A percentile compares a stretch with the other conserved stretches of the same genome.
Evolutionary conservation across 2,888 invertebrate genomes (phyloP).

Genomic region (Eledona agricola): DNA sequence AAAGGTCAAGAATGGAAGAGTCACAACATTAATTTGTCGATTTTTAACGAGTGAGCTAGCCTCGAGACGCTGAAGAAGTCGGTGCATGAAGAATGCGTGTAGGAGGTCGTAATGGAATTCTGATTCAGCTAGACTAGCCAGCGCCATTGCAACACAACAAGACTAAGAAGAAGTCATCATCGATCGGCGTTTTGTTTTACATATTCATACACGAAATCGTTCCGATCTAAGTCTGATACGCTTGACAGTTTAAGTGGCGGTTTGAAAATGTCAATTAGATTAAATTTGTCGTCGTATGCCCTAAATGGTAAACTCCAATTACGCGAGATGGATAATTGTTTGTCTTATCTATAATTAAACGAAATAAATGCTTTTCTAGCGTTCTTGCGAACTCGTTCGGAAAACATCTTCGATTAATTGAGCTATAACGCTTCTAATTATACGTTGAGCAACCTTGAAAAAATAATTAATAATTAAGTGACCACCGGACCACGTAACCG

Average conservation of each 20-base stretch:
- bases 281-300: constrained; percentile 17
- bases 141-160: constrained; percentile 9
- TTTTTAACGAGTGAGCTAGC: constrained; percentile 20
- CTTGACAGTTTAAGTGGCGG: constrained; percentile 10
- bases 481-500: constrained; percentile 5
- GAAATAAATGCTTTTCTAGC: constrained; percentile 5
- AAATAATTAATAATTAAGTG: constrained; percentile 10
- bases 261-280: constrained; percentile 16
- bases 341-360: constrained; percentile 11
- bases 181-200: too few species aligned
- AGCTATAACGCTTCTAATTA: constrained; percentile 15
- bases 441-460: constrained; percentile 8
- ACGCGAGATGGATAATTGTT: constrained; percentile 12
- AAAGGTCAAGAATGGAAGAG: constrained; percentile 20
- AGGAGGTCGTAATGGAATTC: constrained; percentile 22
- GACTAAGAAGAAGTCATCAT: background rate
- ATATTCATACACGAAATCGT: too few species aligned
- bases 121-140: constrained; percentile 17
- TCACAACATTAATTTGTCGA: constrained; percentile 28
- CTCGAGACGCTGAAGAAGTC: constrained; percentile 14
- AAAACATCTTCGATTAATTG: constrained; percentile 20
- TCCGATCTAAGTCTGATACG: too few species aligned
- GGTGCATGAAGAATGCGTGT: constrained; percentile 27
- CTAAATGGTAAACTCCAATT: constrained; percentile 21
- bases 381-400: constrained; percentile 3